Conservation (phyloP, 2,888 invertebrate genomes). For the Agapetus fuscipes region DNA sequence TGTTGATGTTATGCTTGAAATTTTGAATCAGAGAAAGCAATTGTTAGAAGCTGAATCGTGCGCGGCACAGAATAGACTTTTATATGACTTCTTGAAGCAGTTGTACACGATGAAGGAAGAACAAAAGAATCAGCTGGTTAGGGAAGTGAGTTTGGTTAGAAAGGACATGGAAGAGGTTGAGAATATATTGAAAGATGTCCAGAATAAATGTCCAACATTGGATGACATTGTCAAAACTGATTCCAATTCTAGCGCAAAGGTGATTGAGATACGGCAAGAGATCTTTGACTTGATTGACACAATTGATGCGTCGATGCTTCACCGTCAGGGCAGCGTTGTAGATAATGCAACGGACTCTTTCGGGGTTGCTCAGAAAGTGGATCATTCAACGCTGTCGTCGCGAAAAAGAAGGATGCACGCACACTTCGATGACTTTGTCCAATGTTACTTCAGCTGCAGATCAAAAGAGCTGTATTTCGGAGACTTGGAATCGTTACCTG, state of each 20-base stretch:
- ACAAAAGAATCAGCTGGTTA: constrained; percentile 52
- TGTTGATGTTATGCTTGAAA: constrained; percentile 72
- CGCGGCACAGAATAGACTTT: constrained; percentile 68
- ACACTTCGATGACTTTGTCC: constrained; percentile 83
- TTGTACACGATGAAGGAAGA: constrained; percentile 63
- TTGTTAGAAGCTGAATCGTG: constrained; percentile 72
- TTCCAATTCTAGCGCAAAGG: constrained; percentile 37
- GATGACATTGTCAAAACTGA: constrained; percentile 44
- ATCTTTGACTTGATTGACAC: constrained; percentile 47
- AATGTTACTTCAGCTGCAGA: constrained; percentile 74
- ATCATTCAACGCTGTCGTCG: constrained; percentile 48
- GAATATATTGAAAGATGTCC: constrained; percentile 49
- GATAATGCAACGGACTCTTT: constrained; percentile 22
- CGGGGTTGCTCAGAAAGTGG: constrained; percentile 19
- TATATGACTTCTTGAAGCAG: constrained; percentile 75
- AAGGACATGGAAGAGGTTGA: constrained; percentile 65
- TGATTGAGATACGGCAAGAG: constrained; percentile 44
- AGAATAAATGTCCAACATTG: constrained; percentile 46
- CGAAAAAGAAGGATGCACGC: constrained; percentile 68
- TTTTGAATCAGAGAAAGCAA: constrained; percentile 68
- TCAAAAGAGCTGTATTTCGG: constrained; percentile 63
- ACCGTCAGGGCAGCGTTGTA: constrained; percentile 24
- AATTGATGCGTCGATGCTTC: constrained; percentile 40
- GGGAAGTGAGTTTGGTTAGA: constrained; percentile 67
- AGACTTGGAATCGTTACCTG: constrained; percentile 24